phyloP scores from a whole-genome alignment of 2,113 vertebrate species.

The Lethenteron reissneri region DNA sequence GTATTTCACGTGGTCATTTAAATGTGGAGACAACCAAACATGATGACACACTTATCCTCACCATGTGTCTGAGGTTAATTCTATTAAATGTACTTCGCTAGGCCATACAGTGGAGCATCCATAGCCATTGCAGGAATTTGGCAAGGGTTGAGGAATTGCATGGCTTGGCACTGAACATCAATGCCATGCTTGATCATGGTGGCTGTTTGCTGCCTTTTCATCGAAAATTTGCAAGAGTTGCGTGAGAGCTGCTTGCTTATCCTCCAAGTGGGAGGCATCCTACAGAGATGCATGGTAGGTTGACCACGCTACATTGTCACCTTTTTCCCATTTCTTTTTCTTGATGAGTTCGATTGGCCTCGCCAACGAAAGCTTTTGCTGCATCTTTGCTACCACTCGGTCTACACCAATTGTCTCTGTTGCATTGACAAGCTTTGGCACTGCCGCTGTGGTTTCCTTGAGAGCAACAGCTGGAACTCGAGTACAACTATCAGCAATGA shows the following conservation, averaged over 20 bases:
- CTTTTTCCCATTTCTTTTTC: background rate
- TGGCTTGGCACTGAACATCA: background rate
- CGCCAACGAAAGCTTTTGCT: background rate
- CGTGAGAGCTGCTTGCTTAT: background rate
- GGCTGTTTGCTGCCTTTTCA: background rate
- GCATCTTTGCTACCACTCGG: background rate
- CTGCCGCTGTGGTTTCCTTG: no score
- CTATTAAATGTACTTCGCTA: background rate
- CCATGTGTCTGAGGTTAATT: background rate
- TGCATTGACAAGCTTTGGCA: background rate
- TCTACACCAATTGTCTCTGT: background rate
- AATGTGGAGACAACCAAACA: constrained; percentile 1
- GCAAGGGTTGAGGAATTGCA: background rate
- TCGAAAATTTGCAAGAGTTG: background rate
- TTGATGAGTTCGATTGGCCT: background rate
- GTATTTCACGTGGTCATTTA: background rate
- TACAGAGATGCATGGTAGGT: background rate
- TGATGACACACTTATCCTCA: background rate
- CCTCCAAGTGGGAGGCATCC: background rate
- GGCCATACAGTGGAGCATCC: background rate
- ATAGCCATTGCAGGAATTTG: background rate
- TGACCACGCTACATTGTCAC: background rate
- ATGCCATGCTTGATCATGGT: constrained; percentile 1
- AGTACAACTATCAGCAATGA: background rate
- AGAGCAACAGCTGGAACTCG: background rate